Evolutionary conservation across 2,797 vertebrate species (phyloP).

Genomic region (Syncerus caffer): DNA sequence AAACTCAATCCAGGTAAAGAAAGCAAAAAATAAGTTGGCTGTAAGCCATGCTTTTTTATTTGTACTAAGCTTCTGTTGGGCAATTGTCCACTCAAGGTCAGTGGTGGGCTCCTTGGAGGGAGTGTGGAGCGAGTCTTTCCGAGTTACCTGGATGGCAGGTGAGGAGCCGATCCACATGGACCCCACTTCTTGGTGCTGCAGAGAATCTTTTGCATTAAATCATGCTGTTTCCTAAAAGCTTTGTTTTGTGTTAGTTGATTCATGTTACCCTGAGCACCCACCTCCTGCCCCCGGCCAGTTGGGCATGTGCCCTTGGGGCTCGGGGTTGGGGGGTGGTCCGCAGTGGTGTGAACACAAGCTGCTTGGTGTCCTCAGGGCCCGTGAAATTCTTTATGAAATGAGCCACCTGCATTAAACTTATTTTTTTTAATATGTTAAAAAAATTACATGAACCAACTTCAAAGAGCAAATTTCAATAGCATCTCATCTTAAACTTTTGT

Average conservation of each 20-base stretch:
- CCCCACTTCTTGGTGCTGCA: not conserved
- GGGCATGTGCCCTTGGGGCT: rapidly evolving
- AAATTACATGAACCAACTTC: not conserved
- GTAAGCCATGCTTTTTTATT: rapidly evolving
- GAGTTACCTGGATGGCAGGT: rapidly evolving
- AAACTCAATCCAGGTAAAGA: not conserved
- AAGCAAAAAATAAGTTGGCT: not conserved
- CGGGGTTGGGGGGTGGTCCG: not conserved
- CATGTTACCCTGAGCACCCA: not conserved
- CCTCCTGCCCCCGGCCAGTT: rapidly evolving
- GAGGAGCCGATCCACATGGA: not conserved
- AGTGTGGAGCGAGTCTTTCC: rapidly evolving
- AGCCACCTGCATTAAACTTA: slow-evolving; percentile 79
- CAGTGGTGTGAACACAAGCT: slow-evolving; percentile 22
- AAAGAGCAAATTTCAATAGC: not conserved
- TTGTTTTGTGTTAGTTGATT: not conserved
- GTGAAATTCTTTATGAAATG: slow-evolving; percentile 66
- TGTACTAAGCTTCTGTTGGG: not conserved
- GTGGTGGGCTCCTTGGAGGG: rapidly evolving
- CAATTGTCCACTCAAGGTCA: rapidly evolving
- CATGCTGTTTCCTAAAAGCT: not conserved
- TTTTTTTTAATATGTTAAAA: slow-evolving; percentile 58
- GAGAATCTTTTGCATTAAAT: slow-evolving; percentile 61
- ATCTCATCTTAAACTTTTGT: not conserved
- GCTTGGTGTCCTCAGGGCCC: slow-evolving; percentile 74